Conservation (phyloP, 2,113 vertebrate species). For the Cyanistes caeruleus region DNA sequence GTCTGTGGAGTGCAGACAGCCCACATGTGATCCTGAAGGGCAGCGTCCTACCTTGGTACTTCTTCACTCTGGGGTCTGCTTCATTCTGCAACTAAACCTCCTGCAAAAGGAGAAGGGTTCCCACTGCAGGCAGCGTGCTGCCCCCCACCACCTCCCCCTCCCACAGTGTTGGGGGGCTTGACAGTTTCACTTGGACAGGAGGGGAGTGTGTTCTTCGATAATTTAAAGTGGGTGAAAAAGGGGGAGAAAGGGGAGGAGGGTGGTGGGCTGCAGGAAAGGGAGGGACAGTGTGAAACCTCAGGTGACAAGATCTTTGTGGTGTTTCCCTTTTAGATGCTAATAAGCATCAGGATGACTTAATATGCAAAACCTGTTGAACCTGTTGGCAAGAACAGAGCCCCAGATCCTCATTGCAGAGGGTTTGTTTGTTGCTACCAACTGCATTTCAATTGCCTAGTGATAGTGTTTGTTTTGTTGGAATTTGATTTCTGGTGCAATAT, state of each 20-base stretch:
- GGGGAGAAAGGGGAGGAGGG: background rate
- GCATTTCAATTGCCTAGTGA: conserved; percentile 65
- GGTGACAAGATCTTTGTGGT: background rate
- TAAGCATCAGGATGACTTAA: background rate
- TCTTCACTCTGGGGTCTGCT: rapidly evolving
- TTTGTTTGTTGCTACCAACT: conserved; percentile 62
- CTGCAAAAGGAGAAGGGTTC: background rate
- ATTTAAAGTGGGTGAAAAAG: background rate
- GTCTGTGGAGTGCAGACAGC: background rate
- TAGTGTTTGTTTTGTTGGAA: conserved; percentile 64
- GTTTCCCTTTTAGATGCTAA: background rate
- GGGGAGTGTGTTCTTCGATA: background rate
- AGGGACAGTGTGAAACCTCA: background rate
- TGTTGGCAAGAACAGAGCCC: conserved; percentile 30
- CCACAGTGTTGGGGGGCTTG: background rate
- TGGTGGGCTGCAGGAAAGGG: background rate
- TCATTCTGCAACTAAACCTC: background rate
- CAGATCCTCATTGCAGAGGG: background rate
- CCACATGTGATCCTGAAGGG: background rate
- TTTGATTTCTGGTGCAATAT: conserved; percentile 37
- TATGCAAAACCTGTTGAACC: conserved; percentile 55
- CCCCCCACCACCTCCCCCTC: no score
- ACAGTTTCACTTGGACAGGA: background rate
- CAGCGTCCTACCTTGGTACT: background rate
- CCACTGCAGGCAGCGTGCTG: rapidly evolving